Evolutionary conservation across 2,888 invertebrate genomes (phyloP).

Genomic region (Cantharis rufa): DNA sequence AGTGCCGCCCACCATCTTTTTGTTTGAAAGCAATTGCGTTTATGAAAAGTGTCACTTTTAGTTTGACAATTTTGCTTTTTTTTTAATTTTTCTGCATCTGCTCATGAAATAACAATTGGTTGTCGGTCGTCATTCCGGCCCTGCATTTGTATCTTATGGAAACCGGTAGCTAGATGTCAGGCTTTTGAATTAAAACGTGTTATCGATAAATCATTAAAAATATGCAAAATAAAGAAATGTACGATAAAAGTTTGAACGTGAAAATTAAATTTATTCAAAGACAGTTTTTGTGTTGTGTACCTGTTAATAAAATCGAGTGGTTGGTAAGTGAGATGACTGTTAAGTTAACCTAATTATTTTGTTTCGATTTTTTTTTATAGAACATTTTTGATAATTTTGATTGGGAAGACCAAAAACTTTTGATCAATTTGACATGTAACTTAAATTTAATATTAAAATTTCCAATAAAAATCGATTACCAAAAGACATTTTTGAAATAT

Average conservation of each 20-base stretch:
- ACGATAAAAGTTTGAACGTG: conserved; percentile 12
- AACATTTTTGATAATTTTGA: conserved; percentile 33
- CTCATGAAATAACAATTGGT: too few relatives aligned
- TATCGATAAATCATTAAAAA: background rate
- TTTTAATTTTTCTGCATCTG: too few relatives aligned
- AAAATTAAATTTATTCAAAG: conserved; percentile 36
- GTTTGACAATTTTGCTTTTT: too few relatives aligned
- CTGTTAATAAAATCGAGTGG: conserved; percentile 36
- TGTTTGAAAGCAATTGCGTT: too few relatives aligned
- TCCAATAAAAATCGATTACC: conserved; percentile 67
- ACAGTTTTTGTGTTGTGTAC: conserved; percentile 48
- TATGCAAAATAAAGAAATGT: conserved; percentile 17
- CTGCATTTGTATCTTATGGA: background rate
- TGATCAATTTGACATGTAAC: conserved; percentile 65
- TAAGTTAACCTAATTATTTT: conserved; percentile 5
- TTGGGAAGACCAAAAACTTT: conserved; percentile 62
- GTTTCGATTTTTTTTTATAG: conserved; percentile 31
- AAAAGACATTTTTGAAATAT: conserved; percentile 67
- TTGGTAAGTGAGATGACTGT: conserved; percentile 31
- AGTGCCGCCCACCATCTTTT: too few relatives aligned
- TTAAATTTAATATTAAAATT: conserved; percentile 60
- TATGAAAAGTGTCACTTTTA: too few relatives aligned
- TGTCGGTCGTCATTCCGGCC: background rate
- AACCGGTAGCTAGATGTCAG: background rate
- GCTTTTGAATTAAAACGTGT: background rate